Conservation (phyloP, 2,113 vertebrate species). For the Muntiacus reevesi region DNA sequence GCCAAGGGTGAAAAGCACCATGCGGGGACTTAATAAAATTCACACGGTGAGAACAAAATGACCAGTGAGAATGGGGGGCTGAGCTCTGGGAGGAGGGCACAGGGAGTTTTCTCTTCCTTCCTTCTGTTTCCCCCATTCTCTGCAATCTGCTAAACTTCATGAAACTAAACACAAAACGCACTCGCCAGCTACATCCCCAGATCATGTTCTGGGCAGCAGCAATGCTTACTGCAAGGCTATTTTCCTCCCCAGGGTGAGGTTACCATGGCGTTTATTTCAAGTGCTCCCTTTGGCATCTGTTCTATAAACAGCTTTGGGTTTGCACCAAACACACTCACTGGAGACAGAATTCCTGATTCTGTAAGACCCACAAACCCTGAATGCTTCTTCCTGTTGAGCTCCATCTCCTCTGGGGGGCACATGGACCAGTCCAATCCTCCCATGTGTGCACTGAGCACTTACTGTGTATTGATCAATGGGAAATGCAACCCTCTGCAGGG, state of each 20-base stretch:
- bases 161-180: background rate
- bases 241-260: constrained; percentile 4
- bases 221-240: background rate
- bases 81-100: too few relatives aligned
- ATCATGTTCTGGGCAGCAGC: background rate
- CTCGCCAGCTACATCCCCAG: rapidly evolving
- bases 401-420: background rate
- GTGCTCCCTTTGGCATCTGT: constrained; percentile 11
- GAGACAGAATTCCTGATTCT: constrained; percentile 8
- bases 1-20: background rate
- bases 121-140: background rate
- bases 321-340: background rate
- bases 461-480: background rate
- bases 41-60: background rate
- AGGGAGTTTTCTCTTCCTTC: background rate
- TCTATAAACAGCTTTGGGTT: constrained; percentile 42
- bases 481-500: background rate
- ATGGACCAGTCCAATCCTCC: background rate
- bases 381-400: background rate
- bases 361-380: background rate
- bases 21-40: background rate
- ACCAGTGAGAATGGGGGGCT: rapidly evolving
- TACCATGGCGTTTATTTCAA: constrained; percentile 39
- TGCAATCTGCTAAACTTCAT: background rate
- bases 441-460: rapidly evolving